Evolutionary conservation across 2,888 invertebrate species (phyloP), one percentile per base, ranked within the genome.

Genomic region (Leptopilina myrica): DNA sequence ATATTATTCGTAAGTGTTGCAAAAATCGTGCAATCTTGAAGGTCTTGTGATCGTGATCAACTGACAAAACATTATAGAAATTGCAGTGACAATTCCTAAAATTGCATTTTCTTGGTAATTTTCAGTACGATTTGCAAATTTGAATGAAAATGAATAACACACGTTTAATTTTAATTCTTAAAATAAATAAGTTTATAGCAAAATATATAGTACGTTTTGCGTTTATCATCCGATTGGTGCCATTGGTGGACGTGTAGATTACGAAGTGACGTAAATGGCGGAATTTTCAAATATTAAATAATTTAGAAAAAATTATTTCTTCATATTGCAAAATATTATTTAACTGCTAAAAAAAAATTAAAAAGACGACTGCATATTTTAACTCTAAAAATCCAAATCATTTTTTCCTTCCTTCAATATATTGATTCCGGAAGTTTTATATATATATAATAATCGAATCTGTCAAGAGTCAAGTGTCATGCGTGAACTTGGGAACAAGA

Each of bases 401-500:
- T 4, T 59, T 59, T 14, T 59, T 0, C 20, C 9, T 62, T 62
- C 2, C 20, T 62, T 15, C 62, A 3, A 3, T 62, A 20, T 15
- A 15, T 62, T 62, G 62, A 62, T 62, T 20, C 66, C 46, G 66
- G 66, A 67, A 67, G 46, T 43, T 14, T 3, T 9, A 12, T 66
- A 9, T 43, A 11, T 40, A 43, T 56, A n/a, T n/a, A n/a, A 66
- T 14, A 33, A 49, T 33, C 33, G 69, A 59, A 15, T 5, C 20
- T 43, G 33, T 20, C 11, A 64, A 26, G 40, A 14, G 26, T 33
- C 56, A 64, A 26, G 40, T 20, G 26, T 33, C 56, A 11, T 56
- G 15, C n/a, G 15, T 6, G 40, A 15, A n/a, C 66, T 49, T 76
- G 77, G 76, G 77, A 26, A n/a, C 20, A 62, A 9, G 20, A 59